phyloP scores from a whole-genome alignment of 2,113 vertebrate genomes.

The Morone chrysops region DNA sequence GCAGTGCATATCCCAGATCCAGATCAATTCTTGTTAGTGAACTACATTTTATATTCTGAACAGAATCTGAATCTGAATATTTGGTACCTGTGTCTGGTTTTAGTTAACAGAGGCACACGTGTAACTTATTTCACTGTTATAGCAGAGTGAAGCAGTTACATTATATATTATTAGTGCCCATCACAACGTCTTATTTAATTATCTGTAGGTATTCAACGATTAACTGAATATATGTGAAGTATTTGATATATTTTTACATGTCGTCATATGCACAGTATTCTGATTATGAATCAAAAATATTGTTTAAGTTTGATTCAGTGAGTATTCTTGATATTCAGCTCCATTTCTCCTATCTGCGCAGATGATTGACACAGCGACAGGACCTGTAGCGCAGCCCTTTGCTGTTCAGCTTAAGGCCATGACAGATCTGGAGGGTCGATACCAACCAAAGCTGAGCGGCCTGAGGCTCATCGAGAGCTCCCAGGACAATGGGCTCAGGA shows the following conservation, averaged over 20 bases:
- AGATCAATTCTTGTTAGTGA: background rate
- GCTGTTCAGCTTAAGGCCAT: conserved; percentile 87
- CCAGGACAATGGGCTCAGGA: conserved; percentile 92
- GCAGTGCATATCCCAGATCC: background rate
- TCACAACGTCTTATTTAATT: background rate
- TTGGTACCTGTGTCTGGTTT: background rate
- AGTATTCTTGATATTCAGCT: background rate
- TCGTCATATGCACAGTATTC: background rate
- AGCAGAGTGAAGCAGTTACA: background rate
- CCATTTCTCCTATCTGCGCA: conserved; percentile 61
- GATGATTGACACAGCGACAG: conserved; percentile 91
- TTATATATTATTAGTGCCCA: background rate
- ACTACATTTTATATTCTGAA: background rate
- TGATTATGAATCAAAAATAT: background rate
- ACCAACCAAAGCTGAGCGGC: conserved; percentile 92
- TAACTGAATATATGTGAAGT: background rate
- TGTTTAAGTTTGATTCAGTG: background rate
- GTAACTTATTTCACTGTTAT: background rate
- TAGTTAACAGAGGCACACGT: background rate
- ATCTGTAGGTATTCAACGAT: background rate
- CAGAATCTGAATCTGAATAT: no score
- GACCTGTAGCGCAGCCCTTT: conserved; percentile 80
- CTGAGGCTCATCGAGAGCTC: conserved; percentile 90
- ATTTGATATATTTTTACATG: no score
- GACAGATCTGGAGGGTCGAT: conserved; percentile 88